Conservation (phyloP, 1,140 invertebrate genomes). For the Bradysia coprophila region DNA sequence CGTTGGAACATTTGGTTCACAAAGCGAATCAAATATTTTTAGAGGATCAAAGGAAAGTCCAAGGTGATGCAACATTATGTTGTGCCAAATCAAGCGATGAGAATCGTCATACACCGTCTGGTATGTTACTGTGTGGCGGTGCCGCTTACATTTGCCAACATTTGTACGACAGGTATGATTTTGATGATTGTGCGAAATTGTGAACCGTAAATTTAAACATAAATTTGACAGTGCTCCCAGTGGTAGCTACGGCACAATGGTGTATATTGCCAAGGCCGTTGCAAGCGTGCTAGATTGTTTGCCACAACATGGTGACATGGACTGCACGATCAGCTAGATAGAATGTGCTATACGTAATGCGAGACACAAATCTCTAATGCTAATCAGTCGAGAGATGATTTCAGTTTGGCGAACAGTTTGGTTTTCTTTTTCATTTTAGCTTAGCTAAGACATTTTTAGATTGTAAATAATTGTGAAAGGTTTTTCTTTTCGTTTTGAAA, state of each 20-base stretch:
- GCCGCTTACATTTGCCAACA: conserved; percentile 90
- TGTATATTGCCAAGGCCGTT: conserved; percentile 81
- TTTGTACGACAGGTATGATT: conserved; percentile 66
- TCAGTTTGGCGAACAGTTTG: too few relatives aligned
- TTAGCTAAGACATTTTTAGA: too few relatives aligned
- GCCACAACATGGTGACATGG: conserved; percentile 54
- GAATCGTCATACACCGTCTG: conserved; percentile 32
- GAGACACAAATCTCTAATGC: too few relatives aligned
- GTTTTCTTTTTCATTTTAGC: too few relatives aligned
- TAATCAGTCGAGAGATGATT: too few relatives aligned
- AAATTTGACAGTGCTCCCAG: conserved; percentile 62
- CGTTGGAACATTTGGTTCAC: conserved; percentile 83
- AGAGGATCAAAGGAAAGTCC: conserved; percentile 70
- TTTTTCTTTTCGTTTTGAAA: too few relatives aligned
- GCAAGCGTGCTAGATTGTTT: conserved; percentile 54
- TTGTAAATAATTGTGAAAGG: too few relatives aligned
- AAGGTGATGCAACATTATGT: conserved; percentile 81
- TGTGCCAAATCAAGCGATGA: conserved; percentile 60
- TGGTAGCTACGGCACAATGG: conserved; percentile 94
- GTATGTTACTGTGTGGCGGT: conserved; percentile 66
- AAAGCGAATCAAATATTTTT: conserved; percentile 90
- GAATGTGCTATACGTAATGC: too few relatives aligned
- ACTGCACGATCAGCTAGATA: conserved; percentile 54
- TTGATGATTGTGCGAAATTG: neutral
- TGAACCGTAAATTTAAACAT: neutral